phyloP scores from a whole-genome alignment of 2,113 vertebrate species.

The Theropithecus gelada region DNA sequence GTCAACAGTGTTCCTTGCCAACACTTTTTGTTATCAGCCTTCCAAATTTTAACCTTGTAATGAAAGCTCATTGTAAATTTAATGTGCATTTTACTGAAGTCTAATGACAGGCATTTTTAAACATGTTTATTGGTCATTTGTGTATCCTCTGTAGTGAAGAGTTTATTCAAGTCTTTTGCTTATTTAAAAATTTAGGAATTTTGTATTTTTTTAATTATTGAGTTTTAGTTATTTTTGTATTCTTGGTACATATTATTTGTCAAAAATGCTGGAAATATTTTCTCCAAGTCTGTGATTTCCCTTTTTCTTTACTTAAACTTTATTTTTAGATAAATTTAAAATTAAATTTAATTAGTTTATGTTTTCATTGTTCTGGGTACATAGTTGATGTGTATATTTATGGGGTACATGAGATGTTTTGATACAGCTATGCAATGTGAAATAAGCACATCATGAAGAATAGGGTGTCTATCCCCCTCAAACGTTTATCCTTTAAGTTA shows the following conservation, averaged over 20 bases:
- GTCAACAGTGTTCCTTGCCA: background rate
- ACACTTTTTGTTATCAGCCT: background rate
- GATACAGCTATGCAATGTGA: too few species aligned
- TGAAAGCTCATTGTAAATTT: background rate
- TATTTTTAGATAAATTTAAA: too few species aligned
- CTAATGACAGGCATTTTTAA: background rate
- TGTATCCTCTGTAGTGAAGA: background rate
- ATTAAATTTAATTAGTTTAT: too few species aligned
- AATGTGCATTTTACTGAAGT: background rate
- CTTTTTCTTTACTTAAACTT: background rate
- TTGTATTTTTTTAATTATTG: background rate
- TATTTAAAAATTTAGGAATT: background rate
- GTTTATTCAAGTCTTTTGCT: background rate
- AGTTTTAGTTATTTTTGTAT: slow-evolving; percentile 3
- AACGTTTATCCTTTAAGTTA: too few species aligned
- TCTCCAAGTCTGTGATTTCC: background rate
- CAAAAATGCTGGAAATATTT: background rate
- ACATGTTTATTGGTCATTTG: background rate
- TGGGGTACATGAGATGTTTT: too few species aligned
- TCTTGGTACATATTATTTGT: background rate
- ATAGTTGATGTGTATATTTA: too few species aligned
- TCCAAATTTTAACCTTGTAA: background rate
- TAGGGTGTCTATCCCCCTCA: too few species aligned
- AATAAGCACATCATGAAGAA: too few species aligned
- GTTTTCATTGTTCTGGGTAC: too few species aligned